Evolutionary conservation across 2,113 vertebrate species (phyloP), one percentile per base, ranked within the genome.

Genomic region (Eudyptes chrysolophus): DNA sequence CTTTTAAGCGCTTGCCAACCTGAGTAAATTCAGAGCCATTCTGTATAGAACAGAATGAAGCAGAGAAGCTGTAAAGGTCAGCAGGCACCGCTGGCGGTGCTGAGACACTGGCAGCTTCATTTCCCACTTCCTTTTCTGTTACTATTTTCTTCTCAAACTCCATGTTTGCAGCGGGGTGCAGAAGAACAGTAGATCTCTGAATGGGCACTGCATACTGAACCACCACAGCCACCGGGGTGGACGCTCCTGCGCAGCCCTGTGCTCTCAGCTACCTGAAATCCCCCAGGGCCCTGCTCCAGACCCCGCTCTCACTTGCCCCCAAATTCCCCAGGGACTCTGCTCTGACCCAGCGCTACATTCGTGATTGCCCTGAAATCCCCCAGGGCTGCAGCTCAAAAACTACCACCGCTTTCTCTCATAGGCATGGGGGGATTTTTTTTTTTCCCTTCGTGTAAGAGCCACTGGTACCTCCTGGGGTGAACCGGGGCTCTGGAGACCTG

Each of bases 241-340:
- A 46, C 3, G 5, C 9, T 64, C 20, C n/a, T 0, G 10, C 2
- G 1, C 65, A 78, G 52, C 13, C 25, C 77, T 52, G 32, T 3
- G 12, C 55, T 34, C 60, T 65, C 86, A 76, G 57, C 57, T 60
- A 87, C 84, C 62, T 74, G 70, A 95, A 94, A 90, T 92, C 16
- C 84, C 83, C 66, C 30, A 52, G 25, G 69, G 40, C 6, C 6
- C 18, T 0, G 6, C 74, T 91, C 91, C 84, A 94, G 55, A 21
- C 32, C 20, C 38, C 1, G 1, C 42, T 71, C 62, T 82, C 69
- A 34, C 62, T 95, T 94, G 87, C 77, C 93, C 96, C 94, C 70
- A 96, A 90, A 97, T 94, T 96, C 75, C 97, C 96, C 95, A 90
- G 89, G 93, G 89, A 96, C 96, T 96, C 94, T 55, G 94, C 74